Base-by-base conservation (phyloP, 2,113 vertebrate species). In the Sapajus apella region DNA sequence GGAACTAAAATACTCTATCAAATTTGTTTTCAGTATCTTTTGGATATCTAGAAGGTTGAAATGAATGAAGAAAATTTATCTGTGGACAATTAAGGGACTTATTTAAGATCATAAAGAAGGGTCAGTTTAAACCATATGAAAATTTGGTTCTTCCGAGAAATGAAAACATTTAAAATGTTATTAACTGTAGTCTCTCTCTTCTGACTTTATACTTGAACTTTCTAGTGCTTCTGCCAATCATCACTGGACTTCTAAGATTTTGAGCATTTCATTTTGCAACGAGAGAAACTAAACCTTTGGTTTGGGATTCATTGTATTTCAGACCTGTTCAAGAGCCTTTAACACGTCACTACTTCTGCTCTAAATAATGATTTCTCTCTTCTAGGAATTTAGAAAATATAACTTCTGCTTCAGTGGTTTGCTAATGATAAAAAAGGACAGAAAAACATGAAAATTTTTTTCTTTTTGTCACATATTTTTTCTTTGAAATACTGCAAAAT, bases 351-450 rank as follows among this genome's bases (percentile, higher is more conserved):
- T 68, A 8, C 6, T 88, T 45, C 20, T 88, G 35, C 25, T 81
- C 10, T 83, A 75, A 47, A 35, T 50, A 73, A 27, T 68, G 66
- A 92, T 13, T 91, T 10, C 25, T 64, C 32, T 77, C 37, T 66
- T 96, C 85, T 89, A 91, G 82, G 82, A 93, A 94, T 61, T 80
- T 76, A 72, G 73, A 5, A 93, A 70, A 72, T 75, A n/a, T 45
- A 27, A 52, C 35, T 93, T 88, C n/a, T 88, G 64, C 50, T 47
- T 90, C 27, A 64, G 23, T 87, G 25, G 6, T 84, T 90, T 92
- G 61, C 50, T 72, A 68, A 96, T 85, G 84, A 92, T 70, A 58
- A 90, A 90, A 76, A 90, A 90, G 76, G 18, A 50, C 5, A 17
- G 58, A 23, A 80, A 87, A 73, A 55, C 58, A 47, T 66, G 35